Conservation (phyloP, 2,888 invertebrate species). For the Cataglyphis rosenhaueri region DNA sequence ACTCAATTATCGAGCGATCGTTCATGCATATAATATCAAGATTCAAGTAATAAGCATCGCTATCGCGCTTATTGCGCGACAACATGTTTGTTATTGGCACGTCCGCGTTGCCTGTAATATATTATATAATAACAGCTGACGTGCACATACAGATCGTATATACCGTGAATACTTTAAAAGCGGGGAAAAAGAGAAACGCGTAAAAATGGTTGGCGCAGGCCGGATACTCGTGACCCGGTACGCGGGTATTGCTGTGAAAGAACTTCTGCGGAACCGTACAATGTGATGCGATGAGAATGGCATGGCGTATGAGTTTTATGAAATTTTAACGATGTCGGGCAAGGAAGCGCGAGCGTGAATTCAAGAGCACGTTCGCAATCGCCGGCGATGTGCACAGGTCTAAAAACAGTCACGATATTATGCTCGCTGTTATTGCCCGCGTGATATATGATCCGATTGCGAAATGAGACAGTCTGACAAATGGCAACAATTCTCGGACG, state of each 20-base stretch:
- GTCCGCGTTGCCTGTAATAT: neutral
- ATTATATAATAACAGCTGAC: neutral
- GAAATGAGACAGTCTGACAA: conserved; percentile 40
- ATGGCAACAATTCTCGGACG: neutral
- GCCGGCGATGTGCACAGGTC: neutral
- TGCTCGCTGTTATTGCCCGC: conserved; percentile 32
- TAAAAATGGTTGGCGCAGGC: neutral
- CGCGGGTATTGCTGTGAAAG: neutral
- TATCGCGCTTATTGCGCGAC: neutral
- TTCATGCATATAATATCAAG: neutral
- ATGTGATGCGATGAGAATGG: conserved; percentile 39
- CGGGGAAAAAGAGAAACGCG: neutral
- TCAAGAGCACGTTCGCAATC: conserved; percentile 10
- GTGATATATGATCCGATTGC: conserved; percentile 41
- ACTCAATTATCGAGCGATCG: neutral
- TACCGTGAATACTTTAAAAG: conserved; percentile 27
- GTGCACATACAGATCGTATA: neutral
- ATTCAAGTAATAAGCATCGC: neutral
- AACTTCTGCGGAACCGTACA: conserved; percentile 24
- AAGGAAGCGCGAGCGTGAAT: conserved; percentile 33
- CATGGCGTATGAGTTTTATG: conserved; percentile 48
- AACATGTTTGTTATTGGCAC: neutral
- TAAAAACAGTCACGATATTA: conserved; percentile 44
- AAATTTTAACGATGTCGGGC: conserved; percentile 29
- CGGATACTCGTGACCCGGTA: conserved; percentile 2